Percentiles rank a stretch among this genome's conserved stretches.
Evolutionary conservation across 2,888 invertebrate genomes (phyloP).

Genomic region (Parnassius glacialis): DNA sequence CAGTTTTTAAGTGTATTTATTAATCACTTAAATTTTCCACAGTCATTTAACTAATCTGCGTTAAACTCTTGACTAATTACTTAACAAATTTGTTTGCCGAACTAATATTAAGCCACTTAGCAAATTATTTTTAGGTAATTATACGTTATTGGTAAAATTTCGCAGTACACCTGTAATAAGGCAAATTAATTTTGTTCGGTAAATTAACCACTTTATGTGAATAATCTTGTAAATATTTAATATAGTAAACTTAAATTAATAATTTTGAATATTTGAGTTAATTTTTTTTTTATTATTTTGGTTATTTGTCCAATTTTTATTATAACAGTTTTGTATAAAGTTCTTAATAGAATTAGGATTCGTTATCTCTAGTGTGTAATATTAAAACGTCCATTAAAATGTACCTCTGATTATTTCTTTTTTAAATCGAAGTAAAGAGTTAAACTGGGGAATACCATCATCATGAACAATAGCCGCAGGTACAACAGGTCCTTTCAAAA

Average conservation of each 20-base stretch:
- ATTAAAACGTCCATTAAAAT: too few species aligned
- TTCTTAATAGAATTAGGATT: too few species aligned
- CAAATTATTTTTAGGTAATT: conserved; percentile 32
- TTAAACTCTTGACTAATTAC: conserved; percentile 37
- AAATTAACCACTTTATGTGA: neutral
- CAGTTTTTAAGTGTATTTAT: neutral
- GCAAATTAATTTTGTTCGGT: conserved; percentile 5
- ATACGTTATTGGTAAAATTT: conserved; percentile 12
- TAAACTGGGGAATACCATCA: too few species aligned
- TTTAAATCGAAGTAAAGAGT: too few species aligned
- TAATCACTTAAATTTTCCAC: conserved; percentile 14
- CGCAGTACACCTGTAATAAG: neutral
- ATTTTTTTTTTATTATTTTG: too few species aligned
- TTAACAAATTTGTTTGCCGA: conserved; percentile 39
- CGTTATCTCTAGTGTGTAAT: too few species aligned
- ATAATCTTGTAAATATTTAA: neutral
- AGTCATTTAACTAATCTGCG: conserved; percentile 28
- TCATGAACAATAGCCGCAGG: too few species aligned
- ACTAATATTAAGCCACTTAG: conserved; percentile 37
- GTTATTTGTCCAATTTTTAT: too few species aligned
- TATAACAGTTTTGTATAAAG: too few species aligned
- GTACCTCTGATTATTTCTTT: too few species aligned
- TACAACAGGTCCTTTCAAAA: too few species aligned
- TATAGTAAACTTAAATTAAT: neutral
- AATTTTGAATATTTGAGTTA: too few species aligned